Evolutionary conservation across 2,113 vertebrate species (phyloP).

Genomic region (Meleagris gallopavo): DNA sequence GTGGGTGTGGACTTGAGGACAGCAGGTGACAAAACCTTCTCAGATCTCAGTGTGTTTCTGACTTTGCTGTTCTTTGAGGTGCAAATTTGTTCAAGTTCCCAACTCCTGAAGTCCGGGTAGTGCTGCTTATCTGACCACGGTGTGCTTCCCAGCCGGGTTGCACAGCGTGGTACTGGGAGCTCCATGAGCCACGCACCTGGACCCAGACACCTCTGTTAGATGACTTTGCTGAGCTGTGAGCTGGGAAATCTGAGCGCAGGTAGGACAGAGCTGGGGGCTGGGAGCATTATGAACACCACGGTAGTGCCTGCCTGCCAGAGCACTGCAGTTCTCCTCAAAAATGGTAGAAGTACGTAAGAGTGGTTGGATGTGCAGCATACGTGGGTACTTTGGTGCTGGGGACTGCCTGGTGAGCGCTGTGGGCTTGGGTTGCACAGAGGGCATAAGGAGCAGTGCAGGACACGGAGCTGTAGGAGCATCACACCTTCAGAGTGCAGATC

Average conservation of each 20-base stretch:
- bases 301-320: background rate
- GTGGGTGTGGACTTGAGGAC: too few relatives aligned
- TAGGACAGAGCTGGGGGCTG: background rate
- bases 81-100: background rate
- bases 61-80: background rate
- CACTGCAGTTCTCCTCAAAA: background rate
- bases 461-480: background rate
- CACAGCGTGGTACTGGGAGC: rapidly evolving
- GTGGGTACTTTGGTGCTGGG: background rate
- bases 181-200: background rate
- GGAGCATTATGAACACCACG: background rate
- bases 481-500: background rate
- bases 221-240: background rate
- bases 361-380: rapidly evolving
- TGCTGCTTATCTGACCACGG: background rate
- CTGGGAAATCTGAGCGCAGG: background rate
- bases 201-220: background rate
- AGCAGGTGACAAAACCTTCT: background rate
- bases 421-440: too few relatives aligned
- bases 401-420: too few relatives aligned
- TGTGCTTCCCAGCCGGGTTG: background rate
- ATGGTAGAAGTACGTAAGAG: background rate
- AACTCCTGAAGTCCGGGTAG: background rate
- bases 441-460: background rate
- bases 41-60: background rate